Evolutionary conservation across 2,797 vertebrate species (phyloP), one percentile per base, ranked within the genome.

Genomic region (Rhabdophis nuchalis): DNA sequence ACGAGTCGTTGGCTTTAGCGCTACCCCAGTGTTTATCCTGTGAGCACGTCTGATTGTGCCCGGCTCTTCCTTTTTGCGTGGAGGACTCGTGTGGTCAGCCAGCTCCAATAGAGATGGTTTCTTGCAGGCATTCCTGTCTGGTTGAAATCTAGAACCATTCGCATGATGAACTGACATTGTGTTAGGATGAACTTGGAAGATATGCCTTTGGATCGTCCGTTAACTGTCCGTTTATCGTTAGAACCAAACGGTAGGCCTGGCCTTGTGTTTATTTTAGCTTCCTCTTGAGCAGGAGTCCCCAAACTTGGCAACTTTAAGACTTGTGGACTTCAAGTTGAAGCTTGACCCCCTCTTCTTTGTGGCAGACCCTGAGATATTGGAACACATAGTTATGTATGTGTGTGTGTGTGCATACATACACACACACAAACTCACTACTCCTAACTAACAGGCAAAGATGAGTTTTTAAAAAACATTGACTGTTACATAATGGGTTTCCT

Each of bases 401-500:
- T 54, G 53, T 54, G 13, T 13, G 9, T 14, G 13, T 13, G 11
- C 5, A 5, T 46, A 18, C 54, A 56, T 2, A 58, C 20, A 58
- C 18, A 56, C 54, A 57, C 56, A 57, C 56, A 56, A 4, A 56
- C 16, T n/a, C n/a, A n/a, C n/a, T n/a, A n/a, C n/a, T 7, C 23
- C 58, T 60, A 23, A 58, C 14, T 18, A 57, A 36, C 36, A 32
- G 20, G 52, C 12, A 32, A 32, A 41, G 8, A 36, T 18, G 4
- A 18, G 93, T 96, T 96, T 94, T 96, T 95, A 95, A 95, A 92
- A 92, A 91, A 85, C 86, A 87, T 54, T 68, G 72, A 56, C 64
- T 53, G 86, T 96, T 96, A 95, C 92, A 88, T 68, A 93, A 93
- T 93, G 52, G 91, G 96, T 96, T 95, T 96, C 94, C 94, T 89